Conservation (phyloP, 2,888 invertebrate genomes). For the Macaria liturata region DNA sequence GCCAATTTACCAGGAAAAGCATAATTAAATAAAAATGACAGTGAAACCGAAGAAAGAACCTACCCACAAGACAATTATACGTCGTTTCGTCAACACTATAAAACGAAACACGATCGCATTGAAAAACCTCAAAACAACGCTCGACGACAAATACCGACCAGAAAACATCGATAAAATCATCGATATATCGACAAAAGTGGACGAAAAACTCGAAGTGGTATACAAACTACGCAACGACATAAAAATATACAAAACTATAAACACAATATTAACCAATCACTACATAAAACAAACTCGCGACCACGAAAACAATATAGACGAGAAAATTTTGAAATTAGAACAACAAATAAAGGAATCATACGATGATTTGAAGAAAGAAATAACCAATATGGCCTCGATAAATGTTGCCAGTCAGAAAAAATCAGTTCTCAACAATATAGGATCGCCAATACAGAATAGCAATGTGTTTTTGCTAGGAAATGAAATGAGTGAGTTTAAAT, state of each 20-base stretch:
- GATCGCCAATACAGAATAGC: slow-evolving; percentile 62
- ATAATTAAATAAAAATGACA: slow-evolving; percentile 44
- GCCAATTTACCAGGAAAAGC: slow-evolving; percentile 4
- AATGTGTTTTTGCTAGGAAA: slow-evolving; percentile 67
- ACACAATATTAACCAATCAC: slow-evolving; percentile 74
- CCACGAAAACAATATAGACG: slow-evolving; percentile 63
- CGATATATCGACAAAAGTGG: slow-evolving; percentile 62
- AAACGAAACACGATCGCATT: slow-evolving; percentile 70
- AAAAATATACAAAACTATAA: slow-evolving; percentile 74
- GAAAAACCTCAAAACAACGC: slow-evolving; percentile 59
- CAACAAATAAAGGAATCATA: slow-evolving; percentile 64
- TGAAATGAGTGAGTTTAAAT: slow-evolving; percentile 61
- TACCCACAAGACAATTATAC: slow-evolving; percentile 54
- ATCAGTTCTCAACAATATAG: slow-evolving; percentile 43
- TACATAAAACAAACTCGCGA: slow-evolving; percentile 71
- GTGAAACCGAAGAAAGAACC: slow-evolving; percentile 48
- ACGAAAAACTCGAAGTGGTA: slow-evolving; percentile 75
- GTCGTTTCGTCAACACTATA: slow-evolving; percentile 57
- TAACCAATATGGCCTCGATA: slow-evolving; percentile 50
- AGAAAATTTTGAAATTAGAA: slow-evolving; percentile 66
- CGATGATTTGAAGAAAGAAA: slow-evolving; percentile 59
- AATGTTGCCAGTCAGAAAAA: slow-evolving; percentile 56
- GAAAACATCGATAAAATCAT: slow-evolving; percentile 59
- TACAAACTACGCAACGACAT: slow-evolving; percentile 74
- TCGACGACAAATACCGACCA: slow-evolving; percentile 53